Base-by-base conservation (phyloP, 2,797 vertebrate species). In the Limosa lapponica region DNA sequence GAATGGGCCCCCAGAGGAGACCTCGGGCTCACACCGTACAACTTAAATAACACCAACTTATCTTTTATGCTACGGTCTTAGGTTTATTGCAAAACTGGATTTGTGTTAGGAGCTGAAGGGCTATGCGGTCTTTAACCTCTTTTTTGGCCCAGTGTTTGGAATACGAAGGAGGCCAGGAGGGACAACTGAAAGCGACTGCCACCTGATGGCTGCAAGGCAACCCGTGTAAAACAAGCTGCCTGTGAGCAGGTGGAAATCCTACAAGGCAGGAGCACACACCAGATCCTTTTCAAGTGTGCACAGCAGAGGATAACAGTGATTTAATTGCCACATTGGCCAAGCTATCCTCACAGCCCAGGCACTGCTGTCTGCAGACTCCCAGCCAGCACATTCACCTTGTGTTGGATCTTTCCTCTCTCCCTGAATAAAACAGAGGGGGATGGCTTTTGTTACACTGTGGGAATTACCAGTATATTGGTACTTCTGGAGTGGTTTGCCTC, bases 141-240 rank as follows among this genome's bases (percentile, higher is more conserved):
- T 62, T 25, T 71, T 59, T 46, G 55, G 59, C 20, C 18, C 44
- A 0, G 3, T 30, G 22, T 65, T 71, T 65, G 55, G 78, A 91
- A 74, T 27, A 61, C 13, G 22, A 74, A 54, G 11, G 7, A 59
- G 55, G 28, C 32, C 25, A 43, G 57, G 32, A 67, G 34, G 16
- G 52, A 85, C 64, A 34, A 36, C 74, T 85, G 81, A 85, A 79
- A 77, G 67, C 55, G 90, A 27, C 93, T 89, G 89, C 92, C 93
- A 87, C 36, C 90, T 73, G 71, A 94, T 7, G 67, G 78, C 51
- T 91, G 74, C 59, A 8, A 55, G 36, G 58, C 19, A 71, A 9
- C 8, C 22, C 8, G 1, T 58, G 19, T 14, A 39, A 57, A 91
- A n/a, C 13, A 24, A 6, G 12, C 20, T 67, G 44, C 20, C 18